Evolutionary conservation across 2,113 vertebrate species (phyloP), one percentile per base, ranked within the genome.

Genomic region (Ia io): DNA sequence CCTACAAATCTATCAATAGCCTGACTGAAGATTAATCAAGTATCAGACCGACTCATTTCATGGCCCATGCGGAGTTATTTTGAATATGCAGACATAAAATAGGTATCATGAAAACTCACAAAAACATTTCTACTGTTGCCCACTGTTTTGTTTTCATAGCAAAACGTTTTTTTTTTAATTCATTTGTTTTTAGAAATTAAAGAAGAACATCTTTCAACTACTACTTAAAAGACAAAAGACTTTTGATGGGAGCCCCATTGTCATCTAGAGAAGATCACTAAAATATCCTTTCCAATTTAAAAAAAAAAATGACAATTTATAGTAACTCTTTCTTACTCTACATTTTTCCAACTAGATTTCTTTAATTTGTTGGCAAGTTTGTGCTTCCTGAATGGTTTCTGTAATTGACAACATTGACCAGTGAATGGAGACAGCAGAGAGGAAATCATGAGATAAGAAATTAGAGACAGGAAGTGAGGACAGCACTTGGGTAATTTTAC

Each of bases 241-340:
- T 85, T 71, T 90, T 78, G 12, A 79, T 73, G 3, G 1, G 6
- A 69, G 6, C 5, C 65, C 28, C 59, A 35, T 28, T 74, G 82
- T 32, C 63, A 80, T 40, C 35, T 84, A 73, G 14, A 88, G 35
- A 94, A 90, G 51, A 85, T 30, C n/a, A 32, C 37, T 6, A 37
- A 83, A 78, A 92, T 51, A 84, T 49, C 65, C 65, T 93, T 92
- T 77, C 10, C n/a, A 73, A 79, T 9, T 67, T 47, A 90, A 94
- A 95, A 93, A 94, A 95, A 93, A 93, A 25, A 70, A 18, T n/a
- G 14, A 63, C 20, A 87, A 69, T 12, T 56, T 77, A 65, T 1
- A n/a, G 42, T 51, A 74, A 83, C 6, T 67, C 35, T 53, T 85
- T 70, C n/a, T 73, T 74, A 59, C 20, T 44, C 44, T 35, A 25